Percentiles rank a stretch among this genome's conserved stretches.
Conservation (phyloP, 2,888 invertebrate species). For the Agriopis leucophaearia region DNA sequence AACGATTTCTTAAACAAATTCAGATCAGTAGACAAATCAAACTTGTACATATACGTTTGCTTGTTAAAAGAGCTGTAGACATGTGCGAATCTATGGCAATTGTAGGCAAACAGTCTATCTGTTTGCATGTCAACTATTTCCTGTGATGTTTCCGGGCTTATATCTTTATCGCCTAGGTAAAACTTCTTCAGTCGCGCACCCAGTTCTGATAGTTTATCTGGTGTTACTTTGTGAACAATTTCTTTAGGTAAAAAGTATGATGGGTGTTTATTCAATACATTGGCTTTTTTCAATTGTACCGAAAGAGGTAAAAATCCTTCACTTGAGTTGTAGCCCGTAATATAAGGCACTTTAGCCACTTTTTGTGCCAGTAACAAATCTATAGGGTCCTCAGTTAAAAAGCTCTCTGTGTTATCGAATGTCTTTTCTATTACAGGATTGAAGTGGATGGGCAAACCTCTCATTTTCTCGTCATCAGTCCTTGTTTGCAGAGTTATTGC, state of each 20-base stretch:
- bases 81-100: constrained; percentile 62
- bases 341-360: constrained; percentile 60
- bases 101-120: constrained; percentile 62
- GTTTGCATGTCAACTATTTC: constrained; percentile 55
- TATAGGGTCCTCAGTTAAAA: constrained; percentile 61
- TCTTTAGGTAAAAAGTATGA: constrained; percentile 63
- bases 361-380: constrained; percentile 56
- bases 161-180: constrained; percentile 59
- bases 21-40: constrained; percentile 64
- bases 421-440: constrained; percentile 63
- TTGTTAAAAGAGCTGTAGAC: constrained; percentile 52
- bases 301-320: constrained; percentile 62
- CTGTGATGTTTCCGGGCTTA: constrained; percentile 50
- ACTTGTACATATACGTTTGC: constrained; percentile 64
- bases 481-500: constrained; percentile 55
- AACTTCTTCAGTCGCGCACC: constrained; percentile 61
- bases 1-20: constrained; percentile 60
- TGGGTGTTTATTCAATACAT: constrained; percentile 56
- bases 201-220: constrained; percentile 46
- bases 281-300: constrained; percentile 54
- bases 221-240: constrained; percentile 52
- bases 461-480: constrained; percentile 59
- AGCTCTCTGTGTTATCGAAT: constrained; percentile 58
- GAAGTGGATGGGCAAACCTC: constrained; percentile 65
- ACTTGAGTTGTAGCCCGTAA: constrained; percentile 66